phyloP scores from a whole-genome alignment of 2,797 vertebrate genomes.

The Aratinga solstitialis region DNA sequence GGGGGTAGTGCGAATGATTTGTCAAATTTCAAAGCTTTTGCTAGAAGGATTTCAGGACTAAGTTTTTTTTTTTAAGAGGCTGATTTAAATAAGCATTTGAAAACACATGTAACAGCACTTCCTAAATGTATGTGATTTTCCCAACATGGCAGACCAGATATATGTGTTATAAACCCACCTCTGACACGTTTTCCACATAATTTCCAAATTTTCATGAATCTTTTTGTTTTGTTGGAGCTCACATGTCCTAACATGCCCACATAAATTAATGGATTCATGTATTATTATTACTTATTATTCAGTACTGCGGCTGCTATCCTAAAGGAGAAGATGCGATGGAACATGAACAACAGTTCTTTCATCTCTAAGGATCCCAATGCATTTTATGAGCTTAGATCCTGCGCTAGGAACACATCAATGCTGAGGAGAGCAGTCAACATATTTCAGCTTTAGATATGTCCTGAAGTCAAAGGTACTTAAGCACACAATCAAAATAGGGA shows the following conservation, averaged over 20 bases:
- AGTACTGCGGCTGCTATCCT: neutral
- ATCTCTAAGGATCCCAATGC: neutral
- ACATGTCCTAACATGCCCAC: neutral
- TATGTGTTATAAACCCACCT: neutral
- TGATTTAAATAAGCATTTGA: neutral
- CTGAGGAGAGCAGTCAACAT: neutral
- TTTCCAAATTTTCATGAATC: neutral
- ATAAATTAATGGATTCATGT: neutral
- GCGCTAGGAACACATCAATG: neutral
- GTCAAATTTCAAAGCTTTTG: slow-evolving; percentile 19
- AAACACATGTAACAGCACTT: neutral
- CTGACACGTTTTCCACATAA: neutral
- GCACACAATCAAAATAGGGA: neutral
- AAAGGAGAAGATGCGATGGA: neutral
- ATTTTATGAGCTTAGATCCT: neutral
- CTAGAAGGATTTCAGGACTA: neutral
- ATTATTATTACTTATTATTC: neutral
- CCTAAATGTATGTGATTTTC: neutral
- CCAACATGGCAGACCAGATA: neutral
- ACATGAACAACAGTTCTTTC: neutral
- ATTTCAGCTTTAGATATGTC: neutral
- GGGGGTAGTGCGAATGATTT: neutral
- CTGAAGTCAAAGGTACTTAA: neutral
- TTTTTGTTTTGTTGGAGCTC: neutral
- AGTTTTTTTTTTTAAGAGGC: neutral